Conservation (phyloP, 2,797 vertebrate genomes). For the Spinibarbus caldwelli region DNA sequence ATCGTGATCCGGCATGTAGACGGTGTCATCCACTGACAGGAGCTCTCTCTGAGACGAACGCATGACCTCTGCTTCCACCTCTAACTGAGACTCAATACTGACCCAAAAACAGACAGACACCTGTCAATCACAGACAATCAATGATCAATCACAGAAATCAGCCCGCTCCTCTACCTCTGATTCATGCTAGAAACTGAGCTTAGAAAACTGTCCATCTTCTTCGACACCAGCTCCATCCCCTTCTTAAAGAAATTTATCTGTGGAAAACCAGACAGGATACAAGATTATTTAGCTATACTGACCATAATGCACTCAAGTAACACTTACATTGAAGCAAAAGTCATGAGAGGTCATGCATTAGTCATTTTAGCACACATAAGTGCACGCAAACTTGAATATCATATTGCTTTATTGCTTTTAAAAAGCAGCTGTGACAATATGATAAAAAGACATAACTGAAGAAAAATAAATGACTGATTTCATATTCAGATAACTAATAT, state of each 20-base stretch:
- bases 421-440: neutral
- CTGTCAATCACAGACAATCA: neutral
- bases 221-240: constrained; percentile 92
- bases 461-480: neutral
- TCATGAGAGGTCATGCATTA: neutral
- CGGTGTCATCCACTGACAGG: constrained; percentile 86
- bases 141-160: neutral
- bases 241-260: constrained; percentile 96
- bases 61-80: constrained; percentile 90
- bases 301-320: neutral
- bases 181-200: constrained; percentile 88
- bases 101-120: neutral
- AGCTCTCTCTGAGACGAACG: constrained; percentile 89
- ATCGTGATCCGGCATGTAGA: constrained; percentile 92
- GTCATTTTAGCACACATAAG: neutral
- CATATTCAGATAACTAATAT: neutral
- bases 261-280: neutral
- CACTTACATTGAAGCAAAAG: neutral
- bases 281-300: neutral
- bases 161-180: constrained; percentile 80
- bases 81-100: constrained; percentile 92
- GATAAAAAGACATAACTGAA: neutral
- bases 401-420: neutral
- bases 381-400: neutral
- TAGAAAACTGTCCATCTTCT: constrained; percentile 91